Conservation (phyloP, 2,888 invertebrate species). For the Eudemis profundana region DNA sequence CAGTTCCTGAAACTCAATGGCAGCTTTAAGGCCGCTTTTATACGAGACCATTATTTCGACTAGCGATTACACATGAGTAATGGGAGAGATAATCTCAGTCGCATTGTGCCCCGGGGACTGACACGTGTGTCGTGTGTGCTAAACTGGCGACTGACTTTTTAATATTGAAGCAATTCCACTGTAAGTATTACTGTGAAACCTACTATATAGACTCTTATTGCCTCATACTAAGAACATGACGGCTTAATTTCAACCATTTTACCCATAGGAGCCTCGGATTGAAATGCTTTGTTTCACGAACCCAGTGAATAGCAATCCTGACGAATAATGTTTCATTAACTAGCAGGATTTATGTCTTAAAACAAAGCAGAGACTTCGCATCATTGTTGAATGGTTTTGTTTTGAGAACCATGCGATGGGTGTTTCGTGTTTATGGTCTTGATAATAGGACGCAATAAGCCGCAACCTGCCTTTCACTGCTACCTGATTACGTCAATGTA, state of each 20-base stretch:
- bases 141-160: slow-evolving; percentile 12
- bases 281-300: slow-evolving; percentile 19
- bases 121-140: slow-evolving; percentile 20
- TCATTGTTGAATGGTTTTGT: slow-evolving; percentile 15
- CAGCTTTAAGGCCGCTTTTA: slow-evolving; percentile 11
- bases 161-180: too few species aligned
- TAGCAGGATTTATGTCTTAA: slow-evolving; percentile 13
- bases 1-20: slow-evolving; percentile 4
- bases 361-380: slow-evolving; percentile 25
- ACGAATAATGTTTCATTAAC: slow-evolving; percentile 28
- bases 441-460: too few species aligned
- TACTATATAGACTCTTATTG: background rate
- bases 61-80: slow-evolving; percentile 41
- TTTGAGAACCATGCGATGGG: background rate
- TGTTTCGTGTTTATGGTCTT: slow-evolving; percentile 15
- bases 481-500: too few species aligned
- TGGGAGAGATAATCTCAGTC: slow-evolving; percentile 33
- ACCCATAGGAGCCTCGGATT: slow-evolving; percentile 8
- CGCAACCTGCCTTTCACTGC: too few species aligned
- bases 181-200: too few species aligned
- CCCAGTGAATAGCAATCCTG: slow-evolving; percentile 12
- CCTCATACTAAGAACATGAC: too few species aligned
- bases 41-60: slow-evolving; percentile 32
- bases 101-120: slow-evolving; percentile 35
- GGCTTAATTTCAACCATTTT: slow-evolving; percentile 14